These are phyloP conservation scores for Cyanoramphus novaezelandiae DNA, from an alignment of 2,113 vertebrate species.

Conservation along the genomic window DNA sequence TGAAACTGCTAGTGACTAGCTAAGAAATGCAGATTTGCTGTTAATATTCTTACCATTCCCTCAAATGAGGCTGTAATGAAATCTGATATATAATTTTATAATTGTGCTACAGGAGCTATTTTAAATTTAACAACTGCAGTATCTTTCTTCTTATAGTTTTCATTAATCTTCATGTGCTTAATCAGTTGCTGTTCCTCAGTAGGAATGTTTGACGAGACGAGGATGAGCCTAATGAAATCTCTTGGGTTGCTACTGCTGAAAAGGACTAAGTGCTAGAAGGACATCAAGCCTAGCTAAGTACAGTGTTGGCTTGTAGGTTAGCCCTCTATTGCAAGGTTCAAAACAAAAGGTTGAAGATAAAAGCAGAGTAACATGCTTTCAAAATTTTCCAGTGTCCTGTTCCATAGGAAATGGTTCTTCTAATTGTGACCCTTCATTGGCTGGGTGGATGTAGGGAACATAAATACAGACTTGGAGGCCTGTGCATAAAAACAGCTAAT, in stretches of 20 bases:
- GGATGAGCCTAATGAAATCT: conserved; percentile 41
- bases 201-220: conserved; percentile 24
- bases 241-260: neutral
- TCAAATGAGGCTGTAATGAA: conserved; percentile 27
- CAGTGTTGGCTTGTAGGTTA: neutral
- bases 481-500: neutral
- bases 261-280: neutral
- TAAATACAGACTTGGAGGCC: neutral
- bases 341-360: neutral
- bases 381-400: neutral
- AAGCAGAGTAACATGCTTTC: neutral
- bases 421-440: neutral
- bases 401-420: neutral
- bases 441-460: neutral
- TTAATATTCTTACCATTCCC: conserved; percentile 13
- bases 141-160: conserved; percentile 36
- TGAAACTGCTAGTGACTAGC: neutral
- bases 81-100: conserved; percentile 19
- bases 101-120: neutral
- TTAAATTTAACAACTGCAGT: neutral
- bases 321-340: neutral
- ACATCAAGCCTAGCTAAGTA: neutral
- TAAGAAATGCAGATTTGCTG: conserved; percentile 28
- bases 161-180: conserved; percentile 58
- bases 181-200: conserved; percentile 53